These are phyloP conservation scores for Hylaeus volcanicus DNA, from an alignment of 1,140 invertebrate genomes.

Conservation along the genomic window DNA sequence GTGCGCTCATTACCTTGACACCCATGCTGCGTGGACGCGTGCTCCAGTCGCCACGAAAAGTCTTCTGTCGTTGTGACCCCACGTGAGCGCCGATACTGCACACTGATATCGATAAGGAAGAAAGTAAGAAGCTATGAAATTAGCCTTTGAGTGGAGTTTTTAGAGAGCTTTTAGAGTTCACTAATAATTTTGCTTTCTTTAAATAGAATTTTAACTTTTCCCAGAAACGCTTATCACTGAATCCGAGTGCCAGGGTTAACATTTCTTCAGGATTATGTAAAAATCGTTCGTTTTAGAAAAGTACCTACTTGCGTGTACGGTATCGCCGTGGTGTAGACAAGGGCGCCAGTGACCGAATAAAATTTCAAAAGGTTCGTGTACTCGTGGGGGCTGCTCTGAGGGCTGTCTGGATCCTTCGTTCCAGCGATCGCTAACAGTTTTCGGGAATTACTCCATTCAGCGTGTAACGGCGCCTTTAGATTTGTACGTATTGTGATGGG, in stretches of 20 bases:
- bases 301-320: slow-evolving; percentile 86
- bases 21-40: slow-evolving; percentile 94
- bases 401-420: slow-evolving; percentile 77
- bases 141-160: too few relatives aligned
- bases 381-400: slow-evolving; percentile 77
- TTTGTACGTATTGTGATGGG: slow-evolving; percentile 92
- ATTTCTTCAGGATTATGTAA: too few relatives aligned
- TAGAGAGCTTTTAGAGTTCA: too few relatives aligned
- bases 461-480: slow-evolving; percentile 88
- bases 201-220: too few relatives aligned
- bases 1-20: slow-evolving; percentile 84
- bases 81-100: slow-evolving; percentile 95
- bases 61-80: slow-evolving; percentile 98
- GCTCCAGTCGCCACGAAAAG: slow-evolving; percentile 96
- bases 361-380: slow-evolving; percentile 89
- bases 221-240: too few relatives aligned
- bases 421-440: slow-evolving; percentile 96
- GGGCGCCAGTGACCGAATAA: slow-evolving; percentile 87
- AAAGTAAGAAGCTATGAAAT: neutral
- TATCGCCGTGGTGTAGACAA: slow-evolving; percentile 88
- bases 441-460: slow-evolving; percentile 98
- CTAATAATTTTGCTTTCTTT: too few relatives aligned
- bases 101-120: slow-evolving; percentile 81
- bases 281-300: too few relatives aligned
- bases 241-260: too few relatives aligned